phyloP scores from a whole-genome alignment of 2,888 invertebrate species.

The Thera obeliscata region DNA sequence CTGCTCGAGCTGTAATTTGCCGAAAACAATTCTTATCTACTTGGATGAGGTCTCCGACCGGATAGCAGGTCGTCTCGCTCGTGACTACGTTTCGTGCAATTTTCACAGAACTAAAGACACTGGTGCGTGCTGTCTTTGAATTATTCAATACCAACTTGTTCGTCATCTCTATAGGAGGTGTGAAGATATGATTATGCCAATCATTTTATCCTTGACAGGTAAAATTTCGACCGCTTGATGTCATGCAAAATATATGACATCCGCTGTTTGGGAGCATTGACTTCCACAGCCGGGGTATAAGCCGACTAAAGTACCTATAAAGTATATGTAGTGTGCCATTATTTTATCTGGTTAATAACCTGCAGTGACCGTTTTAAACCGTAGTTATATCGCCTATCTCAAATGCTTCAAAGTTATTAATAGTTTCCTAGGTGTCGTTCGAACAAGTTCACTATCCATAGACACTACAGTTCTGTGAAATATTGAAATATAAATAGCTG shows the following conservation, averaged over 20 bases:
- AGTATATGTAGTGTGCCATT: slow-evolving; percentile 44
- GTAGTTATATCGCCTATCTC: slow-evolving; percentile 44
- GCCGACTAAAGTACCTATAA: slow-evolving; percentile 9
- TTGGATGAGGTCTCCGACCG: slow-evolving; percentile 54
- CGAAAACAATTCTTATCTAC: slow-evolving; percentile 47
- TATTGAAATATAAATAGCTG: slow-evolving; percentile 5
- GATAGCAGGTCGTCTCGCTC: slow-evolving; percentile 30
- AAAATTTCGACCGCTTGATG: slow-evolving; percentile 44
- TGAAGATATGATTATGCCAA: slow-evolving; percentile 30
- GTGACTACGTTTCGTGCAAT: slow-evolving; percentile 51
- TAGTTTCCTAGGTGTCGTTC: slow-evolving; percentile 9
- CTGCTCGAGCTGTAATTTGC: slow-evolving; percentile 13
- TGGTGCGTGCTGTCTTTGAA: slow-evolving; percentile 43
- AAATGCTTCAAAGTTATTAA: slow-evolving; percentile 38
- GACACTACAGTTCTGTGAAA: slow-evolving; percentile 9
- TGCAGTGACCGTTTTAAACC: slow-evolving; percentile 43
- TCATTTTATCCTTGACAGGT: slow-evolving; percentile 37
- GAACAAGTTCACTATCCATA: slow-evolving; percentile 13
- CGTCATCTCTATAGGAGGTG: slow-evolving; percentile 15
- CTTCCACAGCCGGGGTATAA: slow-evolving; percentile 44
- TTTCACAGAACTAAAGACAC: slow-evolving; percentile 42
- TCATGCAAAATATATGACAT: slow-evolving; percentile 49
- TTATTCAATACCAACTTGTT: slow-evolving; percentile 37
- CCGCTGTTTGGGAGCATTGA: slow-evolving; percentile 56
- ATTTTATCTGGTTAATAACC: slow-evolving; percentile 58